Base-by-base conservation (phyloP, 2,888 invertebrate species). In the Ochropleura plecta region DNA sequence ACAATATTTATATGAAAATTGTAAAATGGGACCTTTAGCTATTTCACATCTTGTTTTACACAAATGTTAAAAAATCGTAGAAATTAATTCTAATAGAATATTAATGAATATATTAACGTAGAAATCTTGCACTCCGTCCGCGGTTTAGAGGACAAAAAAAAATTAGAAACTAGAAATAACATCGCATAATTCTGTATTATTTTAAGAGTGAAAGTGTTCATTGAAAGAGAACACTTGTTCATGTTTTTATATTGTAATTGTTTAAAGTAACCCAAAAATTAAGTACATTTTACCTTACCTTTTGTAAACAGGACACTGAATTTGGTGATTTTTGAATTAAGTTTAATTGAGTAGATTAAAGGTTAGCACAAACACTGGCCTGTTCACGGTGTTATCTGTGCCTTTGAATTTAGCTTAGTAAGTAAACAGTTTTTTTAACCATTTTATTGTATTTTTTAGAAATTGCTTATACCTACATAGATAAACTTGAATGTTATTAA, bases 361-460 rank as follows among this genome's bases (percentile, higher is more conserved):
- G 46, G 68, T 83, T 76, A 76, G 82, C 82, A 80, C 79, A 76
- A 82, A 71, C 84, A 80, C 80, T 66, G 67, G 66, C 68, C 55
- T 64, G 62, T 71, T 77, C 70, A 70, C 62, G 69, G 77, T 80
- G 77, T 80, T 82, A 55, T 63, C 55, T 79, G 84, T 86, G 86
- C 86, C 86, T 86, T 86, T 77, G 51, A 81, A 79, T 70, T 20
- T 71, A 84, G 80, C 73, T 76, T 68, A 70, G 68, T 83, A 83
- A 79, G 67, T 75, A 53, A 85, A 76, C 73, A n/a, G 20, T 60
- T 81, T 70, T 74, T 75, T 73, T 76, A 18, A 59, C n/a, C 12
- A 60, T 76, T 83, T 73, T 49, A 65, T 59, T 73, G 59, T 79
- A 63, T 78, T 51, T 82, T 72, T 79, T 73, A 64, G 69, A 78